These are phyloP conservation scores for Centrocercus urophasianus DNA, from an alignment of 2,113 vertebrate genomes.

Conservation along the genomic window DNA sequence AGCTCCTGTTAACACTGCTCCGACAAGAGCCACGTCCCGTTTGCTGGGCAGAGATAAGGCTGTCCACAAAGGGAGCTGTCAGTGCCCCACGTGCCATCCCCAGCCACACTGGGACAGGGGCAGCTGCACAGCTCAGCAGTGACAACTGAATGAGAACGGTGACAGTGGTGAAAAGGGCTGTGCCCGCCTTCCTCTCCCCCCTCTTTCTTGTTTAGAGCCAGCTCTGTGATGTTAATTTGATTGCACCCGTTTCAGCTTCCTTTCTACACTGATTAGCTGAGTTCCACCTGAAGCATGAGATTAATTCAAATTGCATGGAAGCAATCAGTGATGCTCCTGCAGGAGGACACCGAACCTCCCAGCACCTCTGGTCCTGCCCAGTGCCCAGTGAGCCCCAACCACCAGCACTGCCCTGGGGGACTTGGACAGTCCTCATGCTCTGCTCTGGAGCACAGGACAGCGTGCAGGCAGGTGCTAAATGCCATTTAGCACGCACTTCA, in stretches of 20 bases:
- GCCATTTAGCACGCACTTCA: background rate
- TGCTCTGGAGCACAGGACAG: accelerated
- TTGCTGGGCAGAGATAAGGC: slow-evolving; percentile 69
- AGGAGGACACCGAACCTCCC: background rate
- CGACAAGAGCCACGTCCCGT: background rate
- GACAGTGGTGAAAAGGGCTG: slow-evolving; percentile 52
- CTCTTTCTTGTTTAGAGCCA: slow-evolving; percentile 56
- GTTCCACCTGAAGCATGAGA: slow-evolving; percentile 80
- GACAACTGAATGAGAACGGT: slow-evolving; percentile 29
- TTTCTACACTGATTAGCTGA: slow-evolving; percentile 78
- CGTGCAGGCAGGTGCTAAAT: slow-evolving; percentile 15
- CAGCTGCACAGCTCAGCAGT: background rate
- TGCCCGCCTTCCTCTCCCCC: slow-evolving; percentile 16
- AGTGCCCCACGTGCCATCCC: background rate
- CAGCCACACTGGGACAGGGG: background rate
- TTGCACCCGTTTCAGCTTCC: slow-evolving; percentile 73
- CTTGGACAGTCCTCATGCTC: accelerated
- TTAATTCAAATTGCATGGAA: slow-evolving; percentile 75
- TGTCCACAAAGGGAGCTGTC: slow-evolving; percentile 48
- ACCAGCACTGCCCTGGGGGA: background rate
- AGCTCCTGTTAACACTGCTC: slow-evolving; percentile 56
- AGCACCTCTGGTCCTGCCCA: background rate
- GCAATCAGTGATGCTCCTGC: slow-evolving; percentile 58
- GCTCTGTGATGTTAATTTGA: slow-evolving; percentile 75
- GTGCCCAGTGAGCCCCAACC: background rate